Percentiles rank a stretch among this genome's conserved stretches.
phyloP scores from a whole-genome alignment of 2,113 vertebrate species.

The Odocoileus virginianus region DNA sequence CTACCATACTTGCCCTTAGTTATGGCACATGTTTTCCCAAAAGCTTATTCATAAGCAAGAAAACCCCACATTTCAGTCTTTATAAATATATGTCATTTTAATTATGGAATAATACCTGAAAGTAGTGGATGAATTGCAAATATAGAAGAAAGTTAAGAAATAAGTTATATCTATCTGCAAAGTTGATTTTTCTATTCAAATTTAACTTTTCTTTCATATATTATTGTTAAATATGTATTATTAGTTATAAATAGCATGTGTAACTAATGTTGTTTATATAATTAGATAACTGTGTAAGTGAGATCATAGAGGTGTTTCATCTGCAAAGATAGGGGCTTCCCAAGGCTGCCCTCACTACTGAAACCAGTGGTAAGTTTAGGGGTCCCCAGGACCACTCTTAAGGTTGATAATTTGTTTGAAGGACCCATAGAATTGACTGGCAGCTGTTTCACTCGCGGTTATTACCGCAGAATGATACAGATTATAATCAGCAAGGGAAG shows the following conservation, averaged over 20 bases:
- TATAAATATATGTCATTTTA: not conserved
- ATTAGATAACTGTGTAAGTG: not conserved
- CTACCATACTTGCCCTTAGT: not conserved
- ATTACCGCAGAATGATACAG: not conserved
- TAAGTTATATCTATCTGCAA: not conserved
- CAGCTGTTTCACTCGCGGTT: not conserved
- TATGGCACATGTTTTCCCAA: not conserved
- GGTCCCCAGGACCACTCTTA: not conserved
- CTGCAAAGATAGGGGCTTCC: not conserved
- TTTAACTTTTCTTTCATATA: not conserved
- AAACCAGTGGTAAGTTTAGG: not conserved
- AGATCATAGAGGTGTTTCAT: not conserved
- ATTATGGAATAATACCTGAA: not conserved
- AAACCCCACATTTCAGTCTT: not conserved
- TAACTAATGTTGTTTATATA: not conserved
- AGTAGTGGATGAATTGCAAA: not conserved
- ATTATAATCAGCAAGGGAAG: not conserved
- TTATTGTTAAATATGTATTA: not conserved
- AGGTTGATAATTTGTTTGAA: not conserved
- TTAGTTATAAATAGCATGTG: not conserved
- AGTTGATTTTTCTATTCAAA: not conserved
- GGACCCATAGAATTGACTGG: not conserved
- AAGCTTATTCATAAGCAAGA: not conserved
- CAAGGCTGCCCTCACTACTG: not conserved
- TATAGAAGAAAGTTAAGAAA: not conserved